Base-by-base conservation (phyloP, 2,888 invertebrate species). In the Tipula vernalis region DNA sequence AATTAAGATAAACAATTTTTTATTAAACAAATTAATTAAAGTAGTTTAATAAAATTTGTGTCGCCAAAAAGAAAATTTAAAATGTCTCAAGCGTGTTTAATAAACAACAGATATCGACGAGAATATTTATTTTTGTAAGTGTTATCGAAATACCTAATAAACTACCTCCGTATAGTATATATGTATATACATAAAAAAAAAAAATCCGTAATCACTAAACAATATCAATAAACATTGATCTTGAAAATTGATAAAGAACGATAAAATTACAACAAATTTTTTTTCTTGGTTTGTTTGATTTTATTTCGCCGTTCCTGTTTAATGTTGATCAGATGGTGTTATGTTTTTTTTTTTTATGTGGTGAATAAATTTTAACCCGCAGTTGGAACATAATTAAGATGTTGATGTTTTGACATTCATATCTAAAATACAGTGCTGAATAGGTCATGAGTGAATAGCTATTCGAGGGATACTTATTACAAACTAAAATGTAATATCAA, bases 181-280 rank as follows among this genome's bases (percentile, higher is more conserved):
- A 39, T 3, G 5, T 39, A 39, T 3, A 51, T 51, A 51, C n/a
- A n/a, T n/a, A n/a, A n/a, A n/a, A 51, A 71, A 28, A 71, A 18
- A 71, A 28, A 71, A 18, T 4, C 28, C 71, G 18, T 71, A 71
- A 71, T 71, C 71, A 28, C 71, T 28, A 71, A 71, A 71, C 71
- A 71, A 71, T 71, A 71, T 71, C 71, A 71, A 71, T 71, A 71
- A 71, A 71, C 71, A 71, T 71, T 71, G 71, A 71, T 71, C 71
- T 71, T 71, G 71, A 0, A 71, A 71, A 71, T 71, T 71, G 71
- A 71, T 71, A 71, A 71, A 18, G 71, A 71, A 10, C 28, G 71
- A 71, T 71, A 71, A 71, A 71, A 71, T 71, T 71, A 71, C 28
- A 28, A 71, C 71, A 71, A 18, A 71, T 71, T 71, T 71, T 71